phyloP scores from a whole-genome alignment of 2,797 vertebrate species.

The Bufotes viridis region DNA sequence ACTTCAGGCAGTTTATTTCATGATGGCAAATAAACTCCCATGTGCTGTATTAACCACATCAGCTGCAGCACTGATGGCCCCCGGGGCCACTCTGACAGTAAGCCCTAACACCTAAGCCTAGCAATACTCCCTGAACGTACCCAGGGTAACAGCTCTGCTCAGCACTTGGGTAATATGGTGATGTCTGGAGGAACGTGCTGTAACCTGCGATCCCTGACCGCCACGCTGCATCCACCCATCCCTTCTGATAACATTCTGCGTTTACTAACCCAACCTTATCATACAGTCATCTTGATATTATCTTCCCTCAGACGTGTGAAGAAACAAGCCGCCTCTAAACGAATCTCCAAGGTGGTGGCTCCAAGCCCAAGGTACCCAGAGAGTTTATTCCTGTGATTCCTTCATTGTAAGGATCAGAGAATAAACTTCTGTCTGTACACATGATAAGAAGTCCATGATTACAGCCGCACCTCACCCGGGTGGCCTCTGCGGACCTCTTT shows the following conservation, averaged over 20 bases:
- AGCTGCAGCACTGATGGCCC: neutral
- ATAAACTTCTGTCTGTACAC: slow-evolving; percentile 32
- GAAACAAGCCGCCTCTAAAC: slow-evolving; percentile 76
- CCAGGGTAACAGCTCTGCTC: neutral
- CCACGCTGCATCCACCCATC: neutral
- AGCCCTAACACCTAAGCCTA: neutral
- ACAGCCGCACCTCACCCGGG: too few species aligned
- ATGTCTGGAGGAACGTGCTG: neutral
- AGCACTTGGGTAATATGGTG: neutral
- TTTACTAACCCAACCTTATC: neutral
- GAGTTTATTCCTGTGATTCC: slow-evolving; percentile 40
- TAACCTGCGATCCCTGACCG: neutral
- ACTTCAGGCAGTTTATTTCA: slow-evolving; percentile 30
- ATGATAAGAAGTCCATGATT: too few species aligned
- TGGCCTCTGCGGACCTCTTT: too few species aligned
- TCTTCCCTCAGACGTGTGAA: slow-evolving; percentile 81
- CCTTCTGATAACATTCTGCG: neutral
- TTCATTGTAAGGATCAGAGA: slow-evolving; percentile 3
- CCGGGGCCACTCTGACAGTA: neutral
- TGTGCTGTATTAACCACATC: neutral
- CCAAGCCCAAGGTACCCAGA: slow-evolving; percentile 22
- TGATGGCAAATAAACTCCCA: slow-evolving; percentile 5
- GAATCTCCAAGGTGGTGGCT: slow-evolving; percentile 27
- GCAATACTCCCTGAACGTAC: neutral
- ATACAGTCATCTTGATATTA: slow-evolving; percentile 57